Evolutionary conservation across 2,888 invertebrate species (phyloP), one percentile per base, ranked within the genome.

Genomic region (Lasioglossum villosulum): DNA sequence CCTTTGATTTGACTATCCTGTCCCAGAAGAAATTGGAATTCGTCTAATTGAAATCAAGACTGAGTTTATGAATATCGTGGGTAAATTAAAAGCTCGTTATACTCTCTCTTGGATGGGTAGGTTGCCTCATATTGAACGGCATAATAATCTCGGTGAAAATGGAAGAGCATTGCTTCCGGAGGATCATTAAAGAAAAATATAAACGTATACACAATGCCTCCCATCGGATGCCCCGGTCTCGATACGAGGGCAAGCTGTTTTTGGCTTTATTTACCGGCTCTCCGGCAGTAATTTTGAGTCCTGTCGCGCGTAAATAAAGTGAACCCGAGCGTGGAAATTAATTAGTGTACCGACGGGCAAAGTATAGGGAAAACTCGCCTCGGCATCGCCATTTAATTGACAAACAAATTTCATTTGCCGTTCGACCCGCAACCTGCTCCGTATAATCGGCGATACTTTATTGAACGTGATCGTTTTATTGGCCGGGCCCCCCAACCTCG

Each of bases 261-360:
- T 90, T 89, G 76, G 52, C 52, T 52, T 52, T 52, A 52, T 89
- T 90, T 84, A 89, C 79, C 80, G 78, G 82, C 45, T 37, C 30
- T 42, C 66, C 78, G 56, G 86, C 82, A 83, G 88, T 87, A 89
- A 90, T 91, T 92, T 91, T 86, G 87, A 90, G 88, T 89, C 90
- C 86, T 91, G 90, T 90, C 90, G 88, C 90, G 91, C 91, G 91
- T 91, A 91, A 92, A 92, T 89, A 91, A 91, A 91, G 89, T 87
- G 87, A 89, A 87, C 87, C 89, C 85, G 87, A 89, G 88, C 89
- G 89, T 91, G 87, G 88, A 89, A 92, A 91, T 89, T 92, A 92
- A 92, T 92, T 92, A 92, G 90, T 85, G 90, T 89, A 80, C 89
- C 87, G 84, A 86, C 80, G 84, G 86, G 88, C 75, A 88, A 90